A percentile compares a stretch with the other conserved stretches of the same genome.
Conservation (phyloP, 2,888 invertebrate genomes). For the Protophormia terraenovae region DNA sequence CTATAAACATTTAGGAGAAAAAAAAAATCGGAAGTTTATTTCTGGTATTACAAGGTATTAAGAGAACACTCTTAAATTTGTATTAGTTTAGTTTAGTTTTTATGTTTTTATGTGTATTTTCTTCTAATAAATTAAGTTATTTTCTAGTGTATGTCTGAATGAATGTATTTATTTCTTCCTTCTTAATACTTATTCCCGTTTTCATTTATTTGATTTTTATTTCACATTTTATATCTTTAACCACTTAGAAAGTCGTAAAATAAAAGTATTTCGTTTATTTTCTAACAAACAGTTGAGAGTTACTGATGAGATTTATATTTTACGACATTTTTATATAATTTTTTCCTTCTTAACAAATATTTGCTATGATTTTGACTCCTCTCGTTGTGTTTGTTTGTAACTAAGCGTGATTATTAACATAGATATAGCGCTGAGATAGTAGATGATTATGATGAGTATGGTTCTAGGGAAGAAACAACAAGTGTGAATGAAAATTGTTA, state of each 20-base stretch:
- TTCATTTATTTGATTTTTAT: constrained; percentile 47
- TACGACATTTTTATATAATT: constrained; percentile 58
- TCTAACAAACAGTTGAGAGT: constrained; percentile 46
- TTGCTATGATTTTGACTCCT: constrained; percentile 55
- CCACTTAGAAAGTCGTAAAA: constrained; percentile 79
- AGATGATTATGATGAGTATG: background rate
- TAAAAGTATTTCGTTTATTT: constrained; percentile 68
- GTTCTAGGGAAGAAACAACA: constrained; percentile 18
- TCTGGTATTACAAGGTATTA: background rate
- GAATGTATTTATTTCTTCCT: no score
- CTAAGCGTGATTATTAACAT: constrained; percentile 54
- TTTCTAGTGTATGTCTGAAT: constrained; percentile 7
- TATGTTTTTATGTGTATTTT: background rate
- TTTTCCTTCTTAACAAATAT: constrained; percentile 36
- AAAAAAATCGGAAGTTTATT: constrained; percentile 56
- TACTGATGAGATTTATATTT: constrained; percentile 63
- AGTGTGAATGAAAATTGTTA: constrained; percentile 62
- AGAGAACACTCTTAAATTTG: background rate
- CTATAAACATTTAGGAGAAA: constrained; percentile 32
- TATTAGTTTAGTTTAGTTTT: background rate
- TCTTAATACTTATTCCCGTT: background rate
- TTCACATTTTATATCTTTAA: constrained; percentile 59
- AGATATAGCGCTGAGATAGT: constrained; percentile 2
- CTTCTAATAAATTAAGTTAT: constrained; percentile 52
- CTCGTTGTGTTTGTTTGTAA: constrained; percentile 7